A percentile compares a stretch with the other conserved stretches of the same genome.
phyloP scores from a whole-genome alignment of 2,888 invertebrate species.

The Zonitis immaculata region DNA sequence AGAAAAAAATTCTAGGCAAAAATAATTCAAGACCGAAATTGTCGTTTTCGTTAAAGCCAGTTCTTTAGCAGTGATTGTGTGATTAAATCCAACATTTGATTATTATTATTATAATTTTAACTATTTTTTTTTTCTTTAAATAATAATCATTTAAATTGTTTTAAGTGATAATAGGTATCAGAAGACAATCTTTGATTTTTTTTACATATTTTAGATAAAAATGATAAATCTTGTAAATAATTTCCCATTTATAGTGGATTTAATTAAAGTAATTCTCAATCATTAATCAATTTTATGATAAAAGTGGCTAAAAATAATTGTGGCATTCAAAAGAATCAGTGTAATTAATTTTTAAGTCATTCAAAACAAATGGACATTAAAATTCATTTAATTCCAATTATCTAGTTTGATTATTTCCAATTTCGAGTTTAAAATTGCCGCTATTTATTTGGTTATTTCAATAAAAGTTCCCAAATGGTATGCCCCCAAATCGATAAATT shows the following conservation, averaged over 20 bases:
- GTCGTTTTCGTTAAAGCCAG: constrained; percentile 83
- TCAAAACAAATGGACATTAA: not conserved
- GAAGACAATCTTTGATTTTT: too few relatives aligned
- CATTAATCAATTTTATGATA: not conserved
- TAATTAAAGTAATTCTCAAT: not conserved
- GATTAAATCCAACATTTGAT: not conserved
- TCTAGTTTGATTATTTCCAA: too few relatives aligned
- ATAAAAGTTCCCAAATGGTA: not conserved
- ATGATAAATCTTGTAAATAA: not conserved
- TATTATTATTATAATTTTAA: too few relatives aligned
- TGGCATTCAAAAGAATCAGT: not conserved
- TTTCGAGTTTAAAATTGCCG: not conserved
- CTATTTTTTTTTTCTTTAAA: too few relatives aligned
- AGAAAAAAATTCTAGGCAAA: constrained; percentile 95
- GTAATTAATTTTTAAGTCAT: not conserved
- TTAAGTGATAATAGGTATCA: too few relatives aligned
- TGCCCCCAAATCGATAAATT: not conserved
- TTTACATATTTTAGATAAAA: not conserved
- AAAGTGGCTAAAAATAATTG: not conserved
- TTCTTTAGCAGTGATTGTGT: constrained; percentile 50
- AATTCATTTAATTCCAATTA: too few relatives aligned
- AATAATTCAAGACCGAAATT: constrained; percentile 94
- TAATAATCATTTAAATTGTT: too few relatives aligned
- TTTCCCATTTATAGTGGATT: not conserved
- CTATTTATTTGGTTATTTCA: not conserved